Conservation (phyloP, 2,797 vertebrate species). For the Trichosurus vulpecula region DNA sequence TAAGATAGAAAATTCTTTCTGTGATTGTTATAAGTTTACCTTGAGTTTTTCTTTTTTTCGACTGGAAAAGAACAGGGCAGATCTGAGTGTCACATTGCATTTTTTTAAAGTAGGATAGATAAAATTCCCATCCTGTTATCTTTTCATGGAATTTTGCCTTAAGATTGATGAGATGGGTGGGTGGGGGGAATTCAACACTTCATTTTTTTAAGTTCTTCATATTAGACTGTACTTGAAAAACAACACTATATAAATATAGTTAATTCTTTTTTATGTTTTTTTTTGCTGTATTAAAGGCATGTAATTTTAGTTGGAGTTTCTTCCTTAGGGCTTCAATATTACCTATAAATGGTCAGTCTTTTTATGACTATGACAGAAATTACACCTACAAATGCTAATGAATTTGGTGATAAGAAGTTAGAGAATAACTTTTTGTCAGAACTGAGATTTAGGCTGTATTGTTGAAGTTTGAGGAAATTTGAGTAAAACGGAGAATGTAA, state of each 20-base stretch:
- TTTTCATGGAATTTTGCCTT: slow-evolving; percentile 22
- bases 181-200: background rate
- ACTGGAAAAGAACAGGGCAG: slow-evolving; percentile 38
- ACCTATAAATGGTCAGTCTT: background rate
- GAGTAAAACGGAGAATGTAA: slow-evolving; percentile 37
- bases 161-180: background rate
- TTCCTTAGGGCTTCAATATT: slow-evolving; percentile 41
- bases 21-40: background rate
- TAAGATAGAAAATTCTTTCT: slow-evolving; percentile 32
- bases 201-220: slow-evolving; percentile 19
- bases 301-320: background rate
- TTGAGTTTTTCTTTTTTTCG: slow-evolving; percentile 32
- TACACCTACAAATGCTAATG: background rate
- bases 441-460: background rate
- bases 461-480: background rate
- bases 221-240: slow-evolving; percentile 6
- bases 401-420: slow-evolving; percentile 22
- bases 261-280: background rate
- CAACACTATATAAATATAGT: slow-evolving; percentile 16
- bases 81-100: slow-evolving; percentile 6
- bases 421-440: background rate
- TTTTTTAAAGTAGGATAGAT: slow-evolving; percentile 25
- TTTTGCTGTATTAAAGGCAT: background rate
- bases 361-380: slow-evolving; percentile 34
- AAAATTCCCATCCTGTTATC: slow-evolving; percentile 4